Base-by-base conservation (phyloP, 1,140 invertebrate species). In the Drosophila tani region DNA sequence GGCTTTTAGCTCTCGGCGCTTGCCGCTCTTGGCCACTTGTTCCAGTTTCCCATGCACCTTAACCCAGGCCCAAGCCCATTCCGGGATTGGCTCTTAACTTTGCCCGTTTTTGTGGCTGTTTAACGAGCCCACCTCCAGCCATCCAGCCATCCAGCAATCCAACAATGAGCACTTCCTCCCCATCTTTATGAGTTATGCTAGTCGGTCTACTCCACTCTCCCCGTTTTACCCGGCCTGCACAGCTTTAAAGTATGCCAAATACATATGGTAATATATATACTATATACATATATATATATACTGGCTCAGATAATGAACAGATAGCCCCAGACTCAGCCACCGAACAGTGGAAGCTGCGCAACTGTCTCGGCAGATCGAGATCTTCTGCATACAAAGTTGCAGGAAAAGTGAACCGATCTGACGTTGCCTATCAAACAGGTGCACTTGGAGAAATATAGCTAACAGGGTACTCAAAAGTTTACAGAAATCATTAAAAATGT, bases 31-130 rank as follows among this genome's bases (percentile, higher is more conserved):
- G 38, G 85, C 79, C 81, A 90, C 85, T 91, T 90, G 85, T 90
- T 90, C 85, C 85, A 90, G 85, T 90, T 90, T 90, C 86, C 75
- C 85, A 90, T 90, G 85, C 85, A 90, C 85, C 85, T 91, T 90
- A 90, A 90, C 85, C 85, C 85, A 70, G 59, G 59, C 69, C 81
- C 84, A 88, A 80, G 77, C 84, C 84, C 84, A 88, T 90, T 81
- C 68, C 69, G 81, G 74, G 68, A 88, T 84, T 58, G 76, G 75
- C 66, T 51, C 57, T 53, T 66, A 67, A 43, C 55, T 46, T 29
- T 21, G 35, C 67, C 40, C 24, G 50, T 56, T 50, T 75, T 64
- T 64, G 62, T 66, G 29, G 51, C 24, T 55, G 55, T 69, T 56
- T 70, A 69, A 82, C 76, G 66, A 76, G 71, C 69, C 62, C 62